Evolutionary conservation across 1,140 invertebrate genomes (phyloP), one percentile per base, ranked within the genome.

Genomic region (Stenopsyche tienmushanensis): DNA sequence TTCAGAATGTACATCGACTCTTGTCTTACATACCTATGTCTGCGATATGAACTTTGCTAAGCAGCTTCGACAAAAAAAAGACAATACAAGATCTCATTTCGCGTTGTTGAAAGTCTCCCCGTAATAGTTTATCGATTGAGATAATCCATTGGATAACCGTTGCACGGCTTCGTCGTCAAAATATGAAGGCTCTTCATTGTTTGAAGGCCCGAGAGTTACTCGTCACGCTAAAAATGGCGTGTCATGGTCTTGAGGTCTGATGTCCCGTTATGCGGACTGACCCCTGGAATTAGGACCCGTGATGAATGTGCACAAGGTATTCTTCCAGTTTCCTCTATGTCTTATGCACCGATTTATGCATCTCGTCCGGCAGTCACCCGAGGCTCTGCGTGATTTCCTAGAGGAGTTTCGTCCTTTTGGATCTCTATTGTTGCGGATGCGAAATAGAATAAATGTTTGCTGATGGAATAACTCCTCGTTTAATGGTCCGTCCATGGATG

Each of bases 101-200:
- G 57, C 39, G 13, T 23, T 13, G 23, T 60, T 34, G 42, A 60
- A 60, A 60, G 39, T 60, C 42, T 60, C 41, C 57, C 57, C 29
- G 24, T 60, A 60, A 60, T 60, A 60, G 57, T 60, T 60, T 60
- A 60, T 60, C 57, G 60, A 62, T 50, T 25, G 60, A 62, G 60
- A 52, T 62, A 60, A 62, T 62, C 60, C 60, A 41, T 52, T 44
- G 60, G 25, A 29, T 62, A 62, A 62, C 60, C 34, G 60, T 62
- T 62, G 47, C 44, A 44, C 45, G 47, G 60, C 49, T 25, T 29
- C 29, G 25, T 62, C 45, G 60, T 53, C 49, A 62, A 62, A 62
- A 53, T 52, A 62, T 62, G 60, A 62, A 62, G 60, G 45, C 60
- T 13, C 41, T 7, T 2, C 57, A 62, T 62, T 62, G 60, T 62